Base-by-base conservation (phyloP, 1,140 invertebrate genomes). In the Homalodisca vitripennis region DNA sequence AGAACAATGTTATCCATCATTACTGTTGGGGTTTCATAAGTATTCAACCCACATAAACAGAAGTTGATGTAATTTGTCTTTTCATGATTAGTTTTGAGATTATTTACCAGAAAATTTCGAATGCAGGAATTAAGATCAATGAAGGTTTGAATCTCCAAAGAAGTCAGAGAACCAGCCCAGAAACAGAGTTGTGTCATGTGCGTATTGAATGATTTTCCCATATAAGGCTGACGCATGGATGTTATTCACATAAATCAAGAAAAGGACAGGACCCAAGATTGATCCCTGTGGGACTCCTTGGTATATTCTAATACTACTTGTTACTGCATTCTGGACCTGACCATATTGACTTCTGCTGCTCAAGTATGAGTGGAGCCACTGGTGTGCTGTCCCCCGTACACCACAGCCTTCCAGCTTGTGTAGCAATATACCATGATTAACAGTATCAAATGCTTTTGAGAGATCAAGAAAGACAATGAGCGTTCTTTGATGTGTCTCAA, bases 201-300 rank as follows among this genome's bases (percentile, higher is more conserved):
- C 24, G 20, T 55, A 55, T 20, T 55, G 51, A 10, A 55, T 20
- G 24, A 55, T 6, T 55, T 22, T 6, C 24, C 51, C 51, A 12
- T 26, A 10, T 55, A 55, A 10, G 10, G n/a, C n/a, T n/a, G 51
- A 55, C 24, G 51, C 6, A 22, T 22, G 6, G 10, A 55, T 20
- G n/a, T 34, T 31, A 65, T 65, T 65, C 1, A 65, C 34, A 14
- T 34, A 34, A 14, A 65, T 20, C 31, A 65, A 34, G 20, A 65
- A 65, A 12, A 65, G 31, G 6, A 65, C 17, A 20, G 63, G 63
- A 22, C 63, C 24, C 17, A 65, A 26, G 2, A 65, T 41, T 10
- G 63, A 65, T n/a, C 63, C 26, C n/a, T 65, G 63, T 1, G 31
- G 31, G 3, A 65, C 31, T 20, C 63, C 63, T 31, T 41, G 34